Percentiles rank a stretch among this genome's conserved stretches.
These are phyloP conservation scores for Apoderus coryli DNA, from an alignment of 2,888 invertebrate species.

Conservation along the genomic window DNA sequence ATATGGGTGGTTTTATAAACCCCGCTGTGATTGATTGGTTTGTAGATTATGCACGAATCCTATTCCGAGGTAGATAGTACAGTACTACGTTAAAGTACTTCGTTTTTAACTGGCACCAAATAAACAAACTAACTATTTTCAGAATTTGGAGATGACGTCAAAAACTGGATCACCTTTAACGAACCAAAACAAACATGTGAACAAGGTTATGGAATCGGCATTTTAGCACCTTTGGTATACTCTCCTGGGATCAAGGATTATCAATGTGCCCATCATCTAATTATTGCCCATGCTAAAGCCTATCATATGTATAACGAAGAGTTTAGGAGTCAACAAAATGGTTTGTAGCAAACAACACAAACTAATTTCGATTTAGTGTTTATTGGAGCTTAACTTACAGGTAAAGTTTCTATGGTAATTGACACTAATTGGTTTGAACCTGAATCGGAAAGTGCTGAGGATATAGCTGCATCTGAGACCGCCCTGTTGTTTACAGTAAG, in stretches of 20 bases:
- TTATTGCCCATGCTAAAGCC: slow-evolving; percentile 49
- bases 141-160: slow-evolving; percentile 24
- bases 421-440: slow-evolving; percentile 14
- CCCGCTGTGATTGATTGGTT: slow-evolving; percentile 38
- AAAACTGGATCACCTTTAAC: slow-evolving; percentile 39
- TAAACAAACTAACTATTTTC: too few species aligned
- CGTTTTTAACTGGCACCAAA: too few species aligned
- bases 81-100: too few species aligned
- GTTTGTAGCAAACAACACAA: slow-evolving; percentile 13
- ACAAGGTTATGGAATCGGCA: slow-evolving; percentile 17
- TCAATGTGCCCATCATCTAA: slow-evolving; percentile 44
- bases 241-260: slow-evolving; percentile 40
- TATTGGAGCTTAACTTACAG: too few species aligned
- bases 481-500: slow-evolving; percentile 13
- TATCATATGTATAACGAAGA: slow-evolving; percentile 46
- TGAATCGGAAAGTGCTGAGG: slow-evolving; percentile 12
- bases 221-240: slow-evolving; percentile 26
- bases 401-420: slow-evolving; percentile 11
- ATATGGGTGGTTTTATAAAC: slow-evolving; percentile 33
- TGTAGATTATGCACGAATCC: slow-evolving; percentile 38
- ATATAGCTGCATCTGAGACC: slow-evolving; percentile 12
- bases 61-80: too few species aligned
- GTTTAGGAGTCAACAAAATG: slow-evolving; percentile 30
- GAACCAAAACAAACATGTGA: slow-evolving; percentile 30
- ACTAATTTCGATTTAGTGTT: neutral